Conservation (phyloP, 2,113 vertebrate genomes). For the Spea bombifrons region DNA sequence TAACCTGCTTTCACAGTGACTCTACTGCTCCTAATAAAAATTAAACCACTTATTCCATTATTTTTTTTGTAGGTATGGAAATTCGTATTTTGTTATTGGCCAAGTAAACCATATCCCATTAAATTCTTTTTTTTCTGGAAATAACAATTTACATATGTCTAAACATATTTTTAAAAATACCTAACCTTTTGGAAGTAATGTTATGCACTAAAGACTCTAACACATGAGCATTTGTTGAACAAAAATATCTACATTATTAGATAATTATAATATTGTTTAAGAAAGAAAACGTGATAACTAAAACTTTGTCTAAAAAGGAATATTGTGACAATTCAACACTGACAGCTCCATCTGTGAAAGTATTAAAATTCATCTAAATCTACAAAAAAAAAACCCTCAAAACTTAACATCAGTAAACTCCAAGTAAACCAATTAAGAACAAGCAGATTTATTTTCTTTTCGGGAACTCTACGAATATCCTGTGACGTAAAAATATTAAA, state of each 20-base stretch:
- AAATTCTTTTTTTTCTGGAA: too few species aligned
- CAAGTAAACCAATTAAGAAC: background rate
- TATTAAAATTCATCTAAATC: constrained; percentile 14
- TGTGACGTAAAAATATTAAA: background rate
- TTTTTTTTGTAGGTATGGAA: too few species aligned
- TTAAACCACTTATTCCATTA: too few species aligned
- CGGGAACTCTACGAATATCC: background rate
- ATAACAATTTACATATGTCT: too few species aligned
- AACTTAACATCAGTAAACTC: background rate
- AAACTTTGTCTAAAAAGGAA: constrained; percentile 1
- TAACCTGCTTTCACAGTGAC: too few species aligned
- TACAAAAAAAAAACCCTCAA: background rate
- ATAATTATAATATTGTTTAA: background rate
- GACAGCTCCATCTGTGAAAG: constrained; percentile 16
- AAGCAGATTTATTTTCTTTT: background rate
- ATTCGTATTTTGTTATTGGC: too few species aligned
- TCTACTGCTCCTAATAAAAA: too few species aligned
- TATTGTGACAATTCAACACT: constrained; percentile 9
- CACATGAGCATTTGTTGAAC: fast-evolving
- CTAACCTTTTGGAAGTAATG: too few species aligned
- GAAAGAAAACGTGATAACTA: background rate
- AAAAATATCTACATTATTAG: background rate
- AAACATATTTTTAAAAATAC: too few species aligned
- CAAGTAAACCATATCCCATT: too few species aligned
- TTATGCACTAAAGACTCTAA: too few species aligned